Percentiles rank a stretch among this genome's conserved stretches.
phyloP scores from a whole-genome alignment of 2,113 vertebrate species.

The Genyomyrus donnyi region DNA sequence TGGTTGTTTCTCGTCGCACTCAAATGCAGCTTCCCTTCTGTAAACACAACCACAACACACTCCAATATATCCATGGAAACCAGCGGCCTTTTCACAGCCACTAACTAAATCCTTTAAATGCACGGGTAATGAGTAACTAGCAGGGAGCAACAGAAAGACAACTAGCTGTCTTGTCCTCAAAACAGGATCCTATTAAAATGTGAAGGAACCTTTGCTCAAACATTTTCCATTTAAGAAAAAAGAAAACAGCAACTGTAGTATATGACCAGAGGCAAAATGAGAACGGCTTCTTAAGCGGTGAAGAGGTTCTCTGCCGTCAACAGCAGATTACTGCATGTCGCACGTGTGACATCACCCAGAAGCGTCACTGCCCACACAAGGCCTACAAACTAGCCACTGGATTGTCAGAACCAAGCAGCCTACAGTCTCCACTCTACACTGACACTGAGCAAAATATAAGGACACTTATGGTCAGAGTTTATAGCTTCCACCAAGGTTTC shows the following conservation, averaged over 20 bases:
- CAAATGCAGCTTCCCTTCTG: not conserved
- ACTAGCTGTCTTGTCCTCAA: not conserved
- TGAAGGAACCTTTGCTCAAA: not conserved
- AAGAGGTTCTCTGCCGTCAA: not conserved
- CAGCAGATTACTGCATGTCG: not conserved
- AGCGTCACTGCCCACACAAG: slow-evolving; percentile 39
- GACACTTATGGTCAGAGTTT: slow-evolving; percentile 47
- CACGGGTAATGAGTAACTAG: not conserved
- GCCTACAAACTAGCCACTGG: slow-evolving; percentile 19
- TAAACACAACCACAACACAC: not conserved
- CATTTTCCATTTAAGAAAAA: not conserved
- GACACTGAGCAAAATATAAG: not conserved
- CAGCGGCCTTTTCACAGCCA: not conserved
- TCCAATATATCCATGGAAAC: not conserved
- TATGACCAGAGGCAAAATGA: not conserved
- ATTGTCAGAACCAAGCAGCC: not conserved
- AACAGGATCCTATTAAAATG: not conserved
- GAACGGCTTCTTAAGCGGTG: not conserved
- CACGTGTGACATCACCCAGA: not conserved
- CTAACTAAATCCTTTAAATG: not conserved
- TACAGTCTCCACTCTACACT: slow-evolving; percentile 8
- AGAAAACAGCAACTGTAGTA: not conserved
- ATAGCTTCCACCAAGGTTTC: slow-evolving; percentile 59
- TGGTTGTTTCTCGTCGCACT: not conserved
- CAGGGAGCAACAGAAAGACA: not conserved